These are phyloP conservation scores for Polydrusus tereticollis DNA, from an alignment of 2,888 invertebrate species.

Conservation along the genomic window DNA sequence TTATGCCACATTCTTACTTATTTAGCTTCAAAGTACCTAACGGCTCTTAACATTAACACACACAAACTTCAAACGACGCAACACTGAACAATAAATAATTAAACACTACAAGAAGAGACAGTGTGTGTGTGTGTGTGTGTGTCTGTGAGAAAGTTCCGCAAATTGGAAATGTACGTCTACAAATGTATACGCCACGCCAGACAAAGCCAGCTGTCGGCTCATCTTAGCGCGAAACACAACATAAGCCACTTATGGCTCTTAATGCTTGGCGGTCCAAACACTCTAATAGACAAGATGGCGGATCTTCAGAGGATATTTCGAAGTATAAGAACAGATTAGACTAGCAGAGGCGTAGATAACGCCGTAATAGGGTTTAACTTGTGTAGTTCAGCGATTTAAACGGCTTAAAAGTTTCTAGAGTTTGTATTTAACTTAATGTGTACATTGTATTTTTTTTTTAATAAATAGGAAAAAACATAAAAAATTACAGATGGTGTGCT, in stretches of 20 bases:
- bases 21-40: too few species aligned
- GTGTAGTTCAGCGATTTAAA: not conserved
- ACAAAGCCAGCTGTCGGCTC: slow-evolving; percentile 22
- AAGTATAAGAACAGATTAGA: slow-evolving; percentile 23
- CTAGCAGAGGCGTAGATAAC: slow-evolving; percentile 17
- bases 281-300: slow-evolving; percentile 28
- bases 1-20: too few species aligned
- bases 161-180: slow-evolving; percentile 8
- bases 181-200: not conserved
- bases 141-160: not conserved
- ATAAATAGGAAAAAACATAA: too few species aligned
- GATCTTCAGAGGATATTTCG: slow-evolving; percentile 12
- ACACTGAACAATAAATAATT: slow-evolving; percentile 6
- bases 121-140: too few species aligned
- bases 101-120: not conserved
- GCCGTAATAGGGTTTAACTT: slow-evolving; percentile 18
- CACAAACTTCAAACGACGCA: slow-evolving; percentile 1
- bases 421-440: too few species aligned
- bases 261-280: slow-evolving; percentile 14
- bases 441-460: too few species aligned
- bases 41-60: too few species aligned
- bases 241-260: slow-evolving; percentile 30
- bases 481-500: too few species aligned
- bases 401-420: too few species aligned
- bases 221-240: slow-evolving; percentile 20